Evolutionary conservation across 2,888 invertebrate genomes (phyloP).

Genomic region (Idaea biselata): DNA sequence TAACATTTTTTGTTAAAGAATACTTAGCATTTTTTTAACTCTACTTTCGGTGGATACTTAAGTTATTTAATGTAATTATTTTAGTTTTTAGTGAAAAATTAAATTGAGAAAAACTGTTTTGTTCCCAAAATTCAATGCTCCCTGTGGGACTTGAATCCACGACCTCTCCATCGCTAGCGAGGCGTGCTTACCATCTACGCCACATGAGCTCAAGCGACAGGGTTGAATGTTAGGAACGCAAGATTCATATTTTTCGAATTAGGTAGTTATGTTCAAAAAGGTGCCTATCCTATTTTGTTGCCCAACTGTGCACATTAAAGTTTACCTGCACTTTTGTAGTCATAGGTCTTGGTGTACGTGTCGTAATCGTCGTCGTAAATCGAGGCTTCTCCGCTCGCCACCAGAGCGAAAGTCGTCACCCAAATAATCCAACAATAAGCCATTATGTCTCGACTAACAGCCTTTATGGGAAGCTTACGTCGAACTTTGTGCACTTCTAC

Average conservation of each 20-base stretch:
- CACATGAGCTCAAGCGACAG: too few species aligned
- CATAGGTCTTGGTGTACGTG: slow-evolving; percentile 63
- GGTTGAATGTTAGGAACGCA: too few species aligned
- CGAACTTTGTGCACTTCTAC: slow-evolving; percentile 31
- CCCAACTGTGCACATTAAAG: slow-evolving; percentile 8
- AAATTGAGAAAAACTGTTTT: too few species aligned
- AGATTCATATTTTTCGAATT: too few species aligned
- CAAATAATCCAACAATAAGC: slow-evolving; percentile 51
- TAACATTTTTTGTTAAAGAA: background rate
- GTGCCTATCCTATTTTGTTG: too few species aligned
- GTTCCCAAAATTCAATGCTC: too few species aligned
- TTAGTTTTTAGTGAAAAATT: too few species aligned
- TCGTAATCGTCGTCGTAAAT: slow-evolving; percentile 75
- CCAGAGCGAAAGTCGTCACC: slow-evolving; percentile 47
- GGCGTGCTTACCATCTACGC: too few species aligned
- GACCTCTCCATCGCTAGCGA: too few species aligned
- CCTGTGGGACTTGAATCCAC: too few species aligned
- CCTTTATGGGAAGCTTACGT: slow-evolving; percentile 33
- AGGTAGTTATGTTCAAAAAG: too few species aligned
- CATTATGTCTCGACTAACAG: slow-evolving; percentile 44
- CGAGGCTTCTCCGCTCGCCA: slow-evolving; percentile 51
- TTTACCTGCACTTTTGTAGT: slow-evolving; percentile 68
- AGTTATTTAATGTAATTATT: slow-evolving; percentile 25
- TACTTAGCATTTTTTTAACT: background rate
- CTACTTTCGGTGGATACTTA: slow-evolving; percentile 21